phyloP scores from a whole-genome alignment of 2,113 vertebrate species.

The Cnemophilus loriae region DNA sequence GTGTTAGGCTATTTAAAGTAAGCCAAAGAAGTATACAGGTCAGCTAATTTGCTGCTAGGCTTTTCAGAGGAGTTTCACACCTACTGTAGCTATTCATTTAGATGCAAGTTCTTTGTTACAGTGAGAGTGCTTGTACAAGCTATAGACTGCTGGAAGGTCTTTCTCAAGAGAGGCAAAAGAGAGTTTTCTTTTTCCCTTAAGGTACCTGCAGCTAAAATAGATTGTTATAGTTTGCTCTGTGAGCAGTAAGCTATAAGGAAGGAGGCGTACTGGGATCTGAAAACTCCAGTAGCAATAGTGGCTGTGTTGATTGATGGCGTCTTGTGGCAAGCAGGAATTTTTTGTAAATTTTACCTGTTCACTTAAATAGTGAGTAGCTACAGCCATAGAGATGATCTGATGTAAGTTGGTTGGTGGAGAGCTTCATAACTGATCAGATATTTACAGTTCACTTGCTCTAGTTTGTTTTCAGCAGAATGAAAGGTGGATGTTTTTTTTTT shows the following conservation, averaged over 20 bases:
- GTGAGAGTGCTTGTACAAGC: neutral
- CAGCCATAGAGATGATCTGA: neutral
- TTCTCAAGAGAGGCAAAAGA: neutral
- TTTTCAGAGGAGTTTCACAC: neutral
- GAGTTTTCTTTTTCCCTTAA: neutral
- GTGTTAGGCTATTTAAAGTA: neutral
- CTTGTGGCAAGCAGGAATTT: neutral
- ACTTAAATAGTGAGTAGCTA: neutral
- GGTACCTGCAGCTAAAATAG: neutral
- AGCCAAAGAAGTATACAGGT: neutral
- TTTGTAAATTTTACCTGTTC: neutral
- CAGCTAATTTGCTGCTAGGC: neutral
- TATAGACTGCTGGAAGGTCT: neutral
- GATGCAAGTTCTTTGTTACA: neutral
- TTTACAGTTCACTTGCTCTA: neutral
- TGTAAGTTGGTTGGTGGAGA: neutral
- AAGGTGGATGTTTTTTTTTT: rapidly evolving
- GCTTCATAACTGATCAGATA: neutral
- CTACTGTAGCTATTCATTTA: neutral
- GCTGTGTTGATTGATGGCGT: neutral
- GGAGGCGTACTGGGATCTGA: neutral
- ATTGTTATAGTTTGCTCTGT: neutral
- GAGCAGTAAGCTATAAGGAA: neutral
- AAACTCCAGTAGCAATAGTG: rapidly evolving
- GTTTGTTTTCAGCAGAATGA: neutral